Evolutionary conservation across 2,797 vertebrate genomes (phyloP).

Genomic region (Platyrinchus mystaceus): DNA sequence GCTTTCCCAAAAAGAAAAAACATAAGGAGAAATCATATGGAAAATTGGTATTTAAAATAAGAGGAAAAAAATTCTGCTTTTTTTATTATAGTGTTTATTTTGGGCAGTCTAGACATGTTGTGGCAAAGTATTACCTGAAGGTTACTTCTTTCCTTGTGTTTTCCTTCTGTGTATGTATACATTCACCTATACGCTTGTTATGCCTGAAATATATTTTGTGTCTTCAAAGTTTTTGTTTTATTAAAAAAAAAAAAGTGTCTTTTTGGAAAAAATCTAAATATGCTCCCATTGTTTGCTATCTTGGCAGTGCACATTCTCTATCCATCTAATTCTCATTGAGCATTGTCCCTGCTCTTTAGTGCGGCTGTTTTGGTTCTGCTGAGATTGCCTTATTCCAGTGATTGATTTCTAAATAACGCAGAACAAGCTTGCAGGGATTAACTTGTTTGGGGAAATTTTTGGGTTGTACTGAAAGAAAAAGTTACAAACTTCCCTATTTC

Average conservation of each 20-base stretch:
- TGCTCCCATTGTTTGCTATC: background rate
- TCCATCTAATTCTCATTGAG: background rate
- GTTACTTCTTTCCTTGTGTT: background rate
- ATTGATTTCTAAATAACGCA: background rate
- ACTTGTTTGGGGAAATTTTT: background rate
- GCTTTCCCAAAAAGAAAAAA: background rate
- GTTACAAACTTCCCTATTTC: background rate
- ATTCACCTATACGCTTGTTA: background rate
- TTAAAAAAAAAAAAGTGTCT: background rate
- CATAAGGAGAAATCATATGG: background rate
- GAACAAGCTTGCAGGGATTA: background rate
- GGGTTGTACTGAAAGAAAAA: background rate
- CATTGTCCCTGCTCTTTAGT: background rate
- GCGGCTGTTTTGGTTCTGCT: background rate
- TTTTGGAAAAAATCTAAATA: background rate
- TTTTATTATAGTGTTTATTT: background rate
- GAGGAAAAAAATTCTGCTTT: background rate
- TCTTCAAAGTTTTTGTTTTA: background rate
- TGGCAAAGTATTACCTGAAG: background rate
- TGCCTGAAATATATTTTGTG: background rate
- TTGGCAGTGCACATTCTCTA: background rate
- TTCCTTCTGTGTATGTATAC: background rate
- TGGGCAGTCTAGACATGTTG: background rate
- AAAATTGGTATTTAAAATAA: background rate
- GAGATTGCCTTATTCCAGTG: background rate